Evolutionary conservation across 2,888 invertebrate genomes (phyloP).

Genomic region (Oegoconia quadripuncta): DNA sequence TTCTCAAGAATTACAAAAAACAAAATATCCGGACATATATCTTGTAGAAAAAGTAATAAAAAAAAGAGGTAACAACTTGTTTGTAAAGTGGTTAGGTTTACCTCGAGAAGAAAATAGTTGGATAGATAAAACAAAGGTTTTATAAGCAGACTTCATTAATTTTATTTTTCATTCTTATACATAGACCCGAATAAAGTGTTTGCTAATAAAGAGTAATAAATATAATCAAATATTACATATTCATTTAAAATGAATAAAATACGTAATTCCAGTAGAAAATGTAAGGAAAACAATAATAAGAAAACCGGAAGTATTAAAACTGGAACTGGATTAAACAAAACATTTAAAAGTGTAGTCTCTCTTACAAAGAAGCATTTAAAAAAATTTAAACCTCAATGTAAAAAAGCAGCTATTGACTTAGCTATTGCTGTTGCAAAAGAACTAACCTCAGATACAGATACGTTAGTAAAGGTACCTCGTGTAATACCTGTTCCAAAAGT

Average conservation of each 20-base stretch:
- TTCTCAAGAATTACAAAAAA: conserved; percentile 34
- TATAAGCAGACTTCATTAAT: neutral
- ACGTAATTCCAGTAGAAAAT: conserved; percentile 1
- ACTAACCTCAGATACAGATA: too few relatives aligned
- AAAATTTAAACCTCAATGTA: neutral
- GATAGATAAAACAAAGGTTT: conserved; percentile 17
- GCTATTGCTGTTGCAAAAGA: too few relatives aligned
- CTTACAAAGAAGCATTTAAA: neutral
- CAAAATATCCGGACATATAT: conserved; percentile 33
- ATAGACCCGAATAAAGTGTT: too few relatives aligned
- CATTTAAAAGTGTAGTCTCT: neutral
- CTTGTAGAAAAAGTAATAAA: conserved; percentile 32
- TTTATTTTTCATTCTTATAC: too few relatives aligned
- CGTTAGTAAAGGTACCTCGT: conserved; percentile 1
- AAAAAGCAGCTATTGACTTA: neutral
- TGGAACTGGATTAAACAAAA: conserved; percentile 14
- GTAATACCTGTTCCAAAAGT: conserved; percentile 34
- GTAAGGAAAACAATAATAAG: conserved; percentile 35
- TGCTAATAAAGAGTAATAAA: too few relatives aligned
- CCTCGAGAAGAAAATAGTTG: conserved; percentile 18
- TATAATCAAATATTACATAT: too few relatives aligned
- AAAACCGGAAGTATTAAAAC: conserved; percentile 29
- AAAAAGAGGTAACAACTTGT: conserved; percentile 5
- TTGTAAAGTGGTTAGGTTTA: conserved; percentile 17
- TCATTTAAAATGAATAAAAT: conserved; percentile 2